These are phyloP conservation scores for Amblyraja radiata DNA, from an alignment of 2,797 vertebrate genomes.

Conservation along the genomic window DNA sequence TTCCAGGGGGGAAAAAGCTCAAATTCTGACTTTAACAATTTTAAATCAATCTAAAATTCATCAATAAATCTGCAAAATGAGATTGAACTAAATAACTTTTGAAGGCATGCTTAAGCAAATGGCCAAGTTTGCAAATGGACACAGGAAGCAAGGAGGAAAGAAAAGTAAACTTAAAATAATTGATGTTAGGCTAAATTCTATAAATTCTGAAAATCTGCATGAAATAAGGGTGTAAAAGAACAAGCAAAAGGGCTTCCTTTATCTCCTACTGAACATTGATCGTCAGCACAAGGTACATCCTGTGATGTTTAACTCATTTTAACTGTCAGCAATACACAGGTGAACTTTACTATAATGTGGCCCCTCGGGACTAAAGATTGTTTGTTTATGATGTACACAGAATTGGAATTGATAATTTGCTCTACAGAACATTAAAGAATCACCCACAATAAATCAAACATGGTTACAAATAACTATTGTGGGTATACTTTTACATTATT, in stretches of 20 bases:
- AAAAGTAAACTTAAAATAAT: not conserved
- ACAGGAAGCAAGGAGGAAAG: not conserved
- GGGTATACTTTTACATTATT: not conserved
- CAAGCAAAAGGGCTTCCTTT: not conserved
- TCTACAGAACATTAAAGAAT: not conserved
- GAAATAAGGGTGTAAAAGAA: not conserved
- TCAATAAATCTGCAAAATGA: not conserved
- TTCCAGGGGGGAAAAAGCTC: too few species aligned
- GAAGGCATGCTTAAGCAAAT: not conserved
- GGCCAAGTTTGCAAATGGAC: not conserved
- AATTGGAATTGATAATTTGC: not conserved
- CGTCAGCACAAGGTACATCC: not conserved
- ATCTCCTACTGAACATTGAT: not conserved
- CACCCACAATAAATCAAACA: not conserved
- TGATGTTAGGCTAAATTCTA: not conserved
- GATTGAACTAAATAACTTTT: not conserved
- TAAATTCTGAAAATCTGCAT: not conserved
- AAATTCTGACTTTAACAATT: not conserved
- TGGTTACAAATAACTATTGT: not conserved
- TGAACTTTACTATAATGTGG: not conserved
- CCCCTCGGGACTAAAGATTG: not conserved
- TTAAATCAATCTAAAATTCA: not conserved
- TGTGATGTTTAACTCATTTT: not conserved
- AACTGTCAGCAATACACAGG: not conserved
- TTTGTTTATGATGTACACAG: not conserved